phyloP scores from a whole-genome alignment of 1,140 invertebrate species.

The Drosophila nikananu region DNA sequence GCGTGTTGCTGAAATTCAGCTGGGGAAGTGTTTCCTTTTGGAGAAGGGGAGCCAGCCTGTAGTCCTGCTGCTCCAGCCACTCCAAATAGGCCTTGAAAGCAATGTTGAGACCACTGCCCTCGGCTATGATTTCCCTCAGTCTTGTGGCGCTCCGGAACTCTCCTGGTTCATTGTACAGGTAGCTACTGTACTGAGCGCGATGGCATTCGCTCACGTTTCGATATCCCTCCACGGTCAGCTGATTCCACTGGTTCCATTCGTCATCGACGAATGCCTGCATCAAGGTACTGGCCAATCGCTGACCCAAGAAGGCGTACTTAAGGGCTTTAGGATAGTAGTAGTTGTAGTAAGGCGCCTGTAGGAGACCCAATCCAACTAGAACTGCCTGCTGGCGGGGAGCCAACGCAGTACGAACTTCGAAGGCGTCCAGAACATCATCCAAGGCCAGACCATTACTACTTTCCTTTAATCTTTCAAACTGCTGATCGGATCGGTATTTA shows the following conservation, averaged over 20 bases:
- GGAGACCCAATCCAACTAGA: slow-evolving; percentile 96
- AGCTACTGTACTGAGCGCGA: slow-evolving; percentile 93
- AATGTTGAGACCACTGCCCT: slow-evolving; percentile 88
- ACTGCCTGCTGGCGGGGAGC: slow-evolving; percentile 93
- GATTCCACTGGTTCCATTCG: slow-evolving; percentile 98
- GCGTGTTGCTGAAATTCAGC: slow-evolving; percentile 85
- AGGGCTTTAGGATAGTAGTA: slow-evolving; percentile 94
- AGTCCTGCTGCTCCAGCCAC: slow-evolving; percentile 68
- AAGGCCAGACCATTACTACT: slow-evolving; percentile 27
- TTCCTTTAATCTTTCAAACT: slow-evolving; percentile 53
- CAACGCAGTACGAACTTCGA: slow-evolving; percentile 51
- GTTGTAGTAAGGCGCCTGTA: slow-evolving; percentile 97
- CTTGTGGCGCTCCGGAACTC: slow-evolving; percentile 89
- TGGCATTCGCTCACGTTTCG: slow-evolving; percentile 95
- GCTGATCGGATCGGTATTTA: slow-evolving; percentile 46
- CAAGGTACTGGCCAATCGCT: slow-evolving; percentile 96
- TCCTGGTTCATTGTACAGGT: slow-evolving; percentile 59
- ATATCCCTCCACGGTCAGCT: slow-evolving; percentile 94
- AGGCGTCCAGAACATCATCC: slow-evolving; percentile 39
- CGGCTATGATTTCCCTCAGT: slow-evolving; percentile 91
- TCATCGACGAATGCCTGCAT: slow-evolving; percentile 98
- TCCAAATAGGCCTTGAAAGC: slow-evolving; percentile 87
- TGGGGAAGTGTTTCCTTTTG: slow-evolving; percentile 62
- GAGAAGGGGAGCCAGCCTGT: slow-evolving; percentile 25
- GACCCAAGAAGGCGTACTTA: slow-evolving; percentile 98